Evolutionary conservation across 2,797 vertebrate genomes (phyloP), one percentile per base, ranked within the genome.

Genomic region (Cryptoblepharus egeriae): DNA sequence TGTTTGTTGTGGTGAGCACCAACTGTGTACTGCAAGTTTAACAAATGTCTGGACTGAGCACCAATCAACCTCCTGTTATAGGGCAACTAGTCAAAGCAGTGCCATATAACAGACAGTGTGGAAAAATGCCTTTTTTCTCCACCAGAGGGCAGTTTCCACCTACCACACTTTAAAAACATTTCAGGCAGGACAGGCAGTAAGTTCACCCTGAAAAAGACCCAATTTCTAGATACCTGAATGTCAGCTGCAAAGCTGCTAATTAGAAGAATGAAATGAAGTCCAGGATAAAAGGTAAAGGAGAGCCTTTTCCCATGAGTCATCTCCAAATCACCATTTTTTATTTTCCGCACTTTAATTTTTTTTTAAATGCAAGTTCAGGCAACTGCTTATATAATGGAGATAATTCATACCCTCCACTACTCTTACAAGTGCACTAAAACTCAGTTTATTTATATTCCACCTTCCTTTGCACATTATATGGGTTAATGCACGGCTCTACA

Each of bases 111-210:
- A 30, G 16, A 11, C 3, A 39, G n/a, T 0, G 3, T 39, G 15
- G 42, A 64, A 68, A 80, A 45, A 81, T 85, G 55, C 75, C 83
- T 77, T 64, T 89, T 93, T 85, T 93, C 85, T 85, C 94, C 95
- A 93, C 91, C 91, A 95, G 93, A 94, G 94, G 94, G 95, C 89
- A 80, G 87, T 81, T 95, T 91, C 89, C 80, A 1, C 88, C 92
- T 84, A 83, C 52, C 74, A 88, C 71, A 1, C 8, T 77, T 60
- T 65, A 39, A 74, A 60, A 49, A 49, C 45, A 60, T 9, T 35
- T 64, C 20, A 64, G 58, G 28, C 80, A 8, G 45, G 22, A 35
- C 85, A 81, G 68, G 79, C 61, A 0, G 1, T 0, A 0, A 39
- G 52, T 79, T 77, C 71, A 60, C 13, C 18, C 67, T 30, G 20